These are phyloP conservation scores for Ammospiza caudacuta DNA, from an alignment of 2,113 vertebrate genomes.

Conservation along the genomic window DNA sequence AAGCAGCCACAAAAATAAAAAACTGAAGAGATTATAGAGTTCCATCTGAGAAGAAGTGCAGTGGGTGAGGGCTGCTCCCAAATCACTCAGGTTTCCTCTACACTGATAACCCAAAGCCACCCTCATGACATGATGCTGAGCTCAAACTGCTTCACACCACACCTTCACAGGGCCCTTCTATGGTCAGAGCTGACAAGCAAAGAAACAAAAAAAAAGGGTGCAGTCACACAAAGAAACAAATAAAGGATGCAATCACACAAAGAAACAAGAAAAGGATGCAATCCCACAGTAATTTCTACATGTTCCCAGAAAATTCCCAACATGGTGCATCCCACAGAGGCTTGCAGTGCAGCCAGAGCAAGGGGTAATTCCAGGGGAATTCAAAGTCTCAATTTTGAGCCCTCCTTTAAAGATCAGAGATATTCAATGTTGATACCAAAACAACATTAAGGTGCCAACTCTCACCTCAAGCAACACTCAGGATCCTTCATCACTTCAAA, in stretches of 20 bases:
- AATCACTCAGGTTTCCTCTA: neutral
- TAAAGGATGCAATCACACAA: neutral
- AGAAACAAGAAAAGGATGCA: neutral
- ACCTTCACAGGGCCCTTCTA: neutral
- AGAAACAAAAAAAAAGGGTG: neutral
- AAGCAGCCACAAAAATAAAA: neutral
- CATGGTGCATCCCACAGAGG: rapidly evolving
- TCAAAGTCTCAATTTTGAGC: neutral
- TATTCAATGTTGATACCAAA: neutral
- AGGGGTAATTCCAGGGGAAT: neutral
- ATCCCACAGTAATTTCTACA: neutral
- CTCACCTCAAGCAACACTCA: neutral
- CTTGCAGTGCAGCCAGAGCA: neutral
- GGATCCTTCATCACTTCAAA: neutral
- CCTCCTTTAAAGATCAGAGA: neutral
- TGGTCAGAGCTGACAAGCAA: neutral
- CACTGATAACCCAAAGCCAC: neutral
- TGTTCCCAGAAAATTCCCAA: neutral
- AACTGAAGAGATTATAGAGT: neutral
- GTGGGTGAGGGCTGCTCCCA: neutral
- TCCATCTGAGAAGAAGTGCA: neutral
- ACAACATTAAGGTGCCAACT: neutral
- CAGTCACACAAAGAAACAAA: neutral
- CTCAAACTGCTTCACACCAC: neutral
- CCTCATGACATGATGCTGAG: rapidly evolving